Evolutionary conservation across 1,140 invertebrate species (phyloP), one percentile per base, ranked within the genome.

Genomic region (Papilio polytes): DNA sequence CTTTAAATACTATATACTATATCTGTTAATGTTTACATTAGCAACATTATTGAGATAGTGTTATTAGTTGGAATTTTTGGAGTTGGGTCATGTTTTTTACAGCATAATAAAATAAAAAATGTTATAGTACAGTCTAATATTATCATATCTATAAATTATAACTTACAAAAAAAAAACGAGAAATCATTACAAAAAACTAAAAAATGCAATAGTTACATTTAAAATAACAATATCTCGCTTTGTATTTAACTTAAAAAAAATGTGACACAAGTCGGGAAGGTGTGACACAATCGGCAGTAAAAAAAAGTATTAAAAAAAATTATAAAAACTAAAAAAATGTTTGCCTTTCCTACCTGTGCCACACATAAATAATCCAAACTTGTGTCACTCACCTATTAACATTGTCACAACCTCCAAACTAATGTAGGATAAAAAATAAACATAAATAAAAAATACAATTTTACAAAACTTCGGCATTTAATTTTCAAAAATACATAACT

Each of bases 251-350:
- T 36, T 36, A 36, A 80, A 66, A n/a, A 81, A 84, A 81, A 91
- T 94, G 93, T 94, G 93, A 94, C 93, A 94, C 93, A 94, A 94
- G 93, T 92, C 84, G 92, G 92, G 89, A 94, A 94, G 92, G 93
- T 93, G 93, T 94, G 93, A 94, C 93, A 94, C 92, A 89, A 85
- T 81, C 84, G 85, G 79, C 70, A 80, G 74, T 53, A 81, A 76
- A 80, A 82, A 13, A 48, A 48, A 81, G 81, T 70, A 31, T 82
- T 51, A 82, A 80, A 81, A 63, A 74, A 81, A 63, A 74, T 1
- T 63, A n/a, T 4, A 70, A 74, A 53, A 74, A 74, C 53, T 63
- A 82, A 82, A 81, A 74, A 56, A 56, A 20, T n/a, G 18, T 56
- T 56, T 81, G 78, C 91, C 92, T 92, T 94, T 93, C 93, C 92